Conservation (phyloP, 2,113 vertebrate species). For the Triplophysa rosa region DNA sequence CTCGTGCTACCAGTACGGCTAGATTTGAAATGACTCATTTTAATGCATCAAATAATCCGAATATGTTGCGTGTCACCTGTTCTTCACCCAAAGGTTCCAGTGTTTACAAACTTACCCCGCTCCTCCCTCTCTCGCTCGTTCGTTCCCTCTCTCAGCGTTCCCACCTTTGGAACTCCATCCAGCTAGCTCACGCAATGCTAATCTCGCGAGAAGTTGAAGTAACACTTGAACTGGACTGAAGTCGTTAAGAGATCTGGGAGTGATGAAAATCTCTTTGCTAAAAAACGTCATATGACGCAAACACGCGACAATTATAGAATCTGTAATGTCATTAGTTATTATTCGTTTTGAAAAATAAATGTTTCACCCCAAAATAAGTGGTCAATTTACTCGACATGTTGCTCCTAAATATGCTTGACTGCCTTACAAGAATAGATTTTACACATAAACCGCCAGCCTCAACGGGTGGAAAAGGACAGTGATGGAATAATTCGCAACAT, state of each 20-base stretch:
- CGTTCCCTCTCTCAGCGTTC: slow-evolving; percentile 57
- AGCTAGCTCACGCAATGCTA: slow-evolving; percentile 51
- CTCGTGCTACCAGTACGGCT: neutral
- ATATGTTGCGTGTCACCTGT: slow-evolving; percentile 27
- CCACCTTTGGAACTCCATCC: slow-evolving; percentile 69
- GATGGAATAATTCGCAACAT: too few relatives aligned
- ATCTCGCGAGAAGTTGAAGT: slow-evolving; percentile 66
- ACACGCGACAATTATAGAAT: neutral
- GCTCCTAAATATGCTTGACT: too few relatives aligned
- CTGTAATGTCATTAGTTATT: too few relatives aligned
- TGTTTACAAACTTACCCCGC: slow-evolving; percentile 66
- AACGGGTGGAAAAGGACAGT: too few relatives aligned
- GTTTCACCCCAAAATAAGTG: too few relatives aligned
- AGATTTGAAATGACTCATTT: neutral
- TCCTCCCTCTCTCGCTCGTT: slow-evolving; percentile 52
- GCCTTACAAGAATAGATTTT: too few relatives aligned
- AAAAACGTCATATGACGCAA: neutral
- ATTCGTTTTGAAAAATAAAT: too few relatives aligned
- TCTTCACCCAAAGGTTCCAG: slow-evolving; percentile 15
- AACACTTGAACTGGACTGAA: neutral
- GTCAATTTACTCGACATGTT: too few relatives aligned
- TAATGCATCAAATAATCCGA: neutral
- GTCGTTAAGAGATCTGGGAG: slow-evolving; percentile 6
- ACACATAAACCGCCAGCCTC: too few relatives aligned
- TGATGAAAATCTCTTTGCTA: neutral